Evolutionary conservation across 2,113 vertebrate species (phyloP), one percentile per base, ranked within the genome.

Genomic region (Pao palembangensis): DNA sequence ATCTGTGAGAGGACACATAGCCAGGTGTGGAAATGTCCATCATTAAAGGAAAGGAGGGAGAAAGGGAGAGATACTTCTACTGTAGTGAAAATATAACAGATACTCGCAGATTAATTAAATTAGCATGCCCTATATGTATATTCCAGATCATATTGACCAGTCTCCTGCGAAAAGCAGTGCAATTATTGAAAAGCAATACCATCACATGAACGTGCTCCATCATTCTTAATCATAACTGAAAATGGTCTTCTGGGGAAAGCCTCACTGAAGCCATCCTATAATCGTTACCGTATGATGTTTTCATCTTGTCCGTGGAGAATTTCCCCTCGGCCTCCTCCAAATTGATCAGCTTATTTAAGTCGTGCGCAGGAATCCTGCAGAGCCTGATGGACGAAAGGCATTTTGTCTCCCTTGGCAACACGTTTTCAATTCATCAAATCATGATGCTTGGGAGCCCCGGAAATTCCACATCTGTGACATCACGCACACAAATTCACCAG

Each of bases 181-280:
- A 17, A 47, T 71, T 61, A 79, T 66, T 81, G 66, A 84, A 72
- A 81, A 84, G 59, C 69, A 75, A 69, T 67, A 62, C 60, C 47
- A 60, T 76, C 53, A 52, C 53, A 49, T 75, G 16, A 74, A 67
- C 60, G 59, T 59, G 55, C 52, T 74, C 57, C 51, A 53, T 74
- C 61, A 64, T 69, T 53, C 42, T 59, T 73, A 67, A 69, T 58
- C 64, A 79, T 68, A 75, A 71, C 69, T 80, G 75, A 75, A 78
- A 69, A 64, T 8, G 51, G 44, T 67, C 73, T 66, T 34, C 0
- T 16, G 70, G 51, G 72, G 42, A n/a, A 50, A 43, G 47, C 54
- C 47, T 67, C 31, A 64, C 15, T 61, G 28, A 73, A 62, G 58
- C 20, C 23, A 59, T 74, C n/a, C 60, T 28, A 67, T 51, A 71